Conservation (phyloP, 2,888 invertebrate species). For the Brachynemurus nebulosus region DNA sequence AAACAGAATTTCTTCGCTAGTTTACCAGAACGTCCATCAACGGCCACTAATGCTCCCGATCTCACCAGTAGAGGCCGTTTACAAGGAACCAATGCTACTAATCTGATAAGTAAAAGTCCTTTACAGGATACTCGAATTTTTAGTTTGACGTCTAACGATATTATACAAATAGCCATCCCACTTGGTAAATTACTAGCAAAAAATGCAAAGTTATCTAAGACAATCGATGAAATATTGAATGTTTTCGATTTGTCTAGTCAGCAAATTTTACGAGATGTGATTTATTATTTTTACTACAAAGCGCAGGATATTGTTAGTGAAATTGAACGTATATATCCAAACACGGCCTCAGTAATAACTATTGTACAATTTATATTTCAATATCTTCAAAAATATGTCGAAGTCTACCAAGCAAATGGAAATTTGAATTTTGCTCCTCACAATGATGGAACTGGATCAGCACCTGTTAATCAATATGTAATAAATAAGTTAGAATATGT, state of each 20-base stretch:
- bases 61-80: too few relatives aligned
- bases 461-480: not conserved
- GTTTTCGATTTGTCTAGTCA: not conserved
- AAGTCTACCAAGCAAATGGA: not conserved
- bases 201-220: not conserved
- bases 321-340: not conserved
- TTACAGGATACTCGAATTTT: too few relatives aligned
- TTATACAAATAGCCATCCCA: not conserved
- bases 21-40: constrained; percentile 8
- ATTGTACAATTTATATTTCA: constrained; percentile 2
- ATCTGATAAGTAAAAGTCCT: too few relatives aligned
- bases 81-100: too few relatives aligned
- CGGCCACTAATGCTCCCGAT: not conserved
- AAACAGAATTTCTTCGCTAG: constrained; percentile 6
- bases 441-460: not conserved
- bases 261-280: not conserved
- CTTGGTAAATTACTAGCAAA: not conserved
- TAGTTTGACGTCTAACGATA: not conserved
- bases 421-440: not conserved
- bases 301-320: not conserved
- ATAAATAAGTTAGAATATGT: not conserved
- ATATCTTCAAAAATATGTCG: not conserved
- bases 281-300: not conserved
- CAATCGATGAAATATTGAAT: not conserved
- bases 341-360: not conserved